A percentile compares a stretch with the other conserved stretches of the same genome.
Conservation (phyloP, 2,797 vertebrate species). For the Erethizon dorsatum region DNA sequence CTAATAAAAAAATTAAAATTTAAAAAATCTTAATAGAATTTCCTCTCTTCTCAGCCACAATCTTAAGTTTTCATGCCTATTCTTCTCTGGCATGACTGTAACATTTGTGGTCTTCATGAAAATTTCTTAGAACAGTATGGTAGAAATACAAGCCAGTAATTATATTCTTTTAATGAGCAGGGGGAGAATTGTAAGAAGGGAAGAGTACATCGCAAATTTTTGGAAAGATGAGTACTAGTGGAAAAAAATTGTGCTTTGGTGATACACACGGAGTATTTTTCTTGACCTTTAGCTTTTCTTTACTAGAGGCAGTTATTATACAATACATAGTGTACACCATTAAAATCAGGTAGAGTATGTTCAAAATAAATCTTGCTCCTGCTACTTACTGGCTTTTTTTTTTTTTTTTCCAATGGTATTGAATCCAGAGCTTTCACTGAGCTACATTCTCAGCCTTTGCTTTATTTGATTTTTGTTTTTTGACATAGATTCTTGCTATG, state of each 20-base stretch:
- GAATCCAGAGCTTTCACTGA: not conserved
- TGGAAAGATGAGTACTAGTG: not conserved
- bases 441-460: not conserved
- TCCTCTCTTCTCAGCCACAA: not conserved
- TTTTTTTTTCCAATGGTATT: not conserved
- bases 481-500: not conserved
- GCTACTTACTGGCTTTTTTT: not conserved
- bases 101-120: not conserved
- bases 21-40: not conserved
- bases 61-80: not conserved
- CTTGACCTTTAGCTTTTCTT: not conserved
- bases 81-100: not conserved
- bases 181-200: not conserved
- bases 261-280: not conserved
- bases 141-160: slow-evolving; percentile 11
- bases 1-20: not conserved
- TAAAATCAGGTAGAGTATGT: not conserved
- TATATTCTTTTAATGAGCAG: slow-evolving; percentile 1
- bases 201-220: not conserved
- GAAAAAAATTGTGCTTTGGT: not conserved
- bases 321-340: not conserved
- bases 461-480: not conserved
- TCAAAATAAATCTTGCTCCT: not conserved
- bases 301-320: not conserved
- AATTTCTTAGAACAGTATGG: not conserved